Base-by-base conservation (phyloP, 2,797 vertebrate genomes). In the Furcifer pardalis region DNA sequence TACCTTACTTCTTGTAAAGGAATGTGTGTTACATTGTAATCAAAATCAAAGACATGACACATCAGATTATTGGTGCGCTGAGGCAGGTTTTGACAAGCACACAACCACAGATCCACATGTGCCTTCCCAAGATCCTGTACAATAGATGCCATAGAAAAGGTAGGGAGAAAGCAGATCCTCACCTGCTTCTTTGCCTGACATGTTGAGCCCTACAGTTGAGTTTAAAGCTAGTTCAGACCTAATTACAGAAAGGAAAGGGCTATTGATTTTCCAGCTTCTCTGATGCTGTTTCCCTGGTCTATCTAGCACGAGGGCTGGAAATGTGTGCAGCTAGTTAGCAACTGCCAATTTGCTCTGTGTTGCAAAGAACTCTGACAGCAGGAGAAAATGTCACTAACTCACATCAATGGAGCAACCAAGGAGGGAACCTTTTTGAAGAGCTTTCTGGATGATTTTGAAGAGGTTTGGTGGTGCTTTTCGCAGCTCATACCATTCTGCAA, bases 321-420 rank as follows among this genome's bases (percentile, higher is more conserved):
- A 32, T 30, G 35, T 44, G 9, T 7, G 13, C 7, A 56, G 42
- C n/a, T 7, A 25, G 12, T 23, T 25, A 12, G n/a, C 15, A 32
- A 44, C 5, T 66, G 10, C 42, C 63, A 62, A 44, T 13, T 80
- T 12, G 13, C n/a, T 30, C 49, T 42, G 30, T 32, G n/a, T 40
- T 56, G 6, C n/a, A 72, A 49, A 81, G 46, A 42, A 27, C 0
- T 0, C 59, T 30, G 0, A 85, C 7, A 0, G 1, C 21, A 60
- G 79, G 83, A 87, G 25, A 0, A 30, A 84, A 46, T 37, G 13
- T 1, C 25, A 4, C 77, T 84, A 56, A 95, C 97, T 91, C 79
- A 98, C 98, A 8, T 97, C 96, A 4, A 98, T 98, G 37, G 97
- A 98, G 92, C 98, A 97, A 91, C 97, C 97, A 2, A 98, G 96